Conservation (phyloP, 2,797 vertebrate species). For the Crax fasciolata region DNA sequence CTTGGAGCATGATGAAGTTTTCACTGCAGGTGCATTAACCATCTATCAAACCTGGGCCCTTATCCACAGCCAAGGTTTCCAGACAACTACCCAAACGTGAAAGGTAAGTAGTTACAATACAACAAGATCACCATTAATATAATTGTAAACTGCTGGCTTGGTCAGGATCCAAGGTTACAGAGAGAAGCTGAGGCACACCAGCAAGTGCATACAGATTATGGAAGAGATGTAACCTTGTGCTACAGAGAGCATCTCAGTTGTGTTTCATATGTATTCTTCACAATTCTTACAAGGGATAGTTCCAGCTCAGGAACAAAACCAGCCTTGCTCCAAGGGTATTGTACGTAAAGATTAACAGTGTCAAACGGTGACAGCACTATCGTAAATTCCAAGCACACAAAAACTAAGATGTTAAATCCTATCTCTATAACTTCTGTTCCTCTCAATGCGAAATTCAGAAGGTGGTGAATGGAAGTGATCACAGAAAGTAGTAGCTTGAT, state of each 20-base stretch:
- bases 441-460: constrained; percentile 80
- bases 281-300: constrained; percentile 50
- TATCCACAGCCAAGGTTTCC: neutral
- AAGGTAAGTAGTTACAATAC: neutral
- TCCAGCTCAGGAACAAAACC: constrained; percentile 66
- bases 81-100: neutral
- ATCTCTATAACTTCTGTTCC: constrained; percentile 76
- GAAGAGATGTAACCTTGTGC: constrained; percentile 11
- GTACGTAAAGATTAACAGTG: constrained; percentile 70
- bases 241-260: neutral
- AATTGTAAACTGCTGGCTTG: neutral
- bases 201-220: constrained; percentile 22
- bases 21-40: neutral
- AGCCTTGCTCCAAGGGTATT: constrained; percentile 73
- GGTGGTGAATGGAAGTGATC: constrained; percentile 87
- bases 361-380: constrained; percentile 72
- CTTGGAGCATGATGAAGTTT: neutral
- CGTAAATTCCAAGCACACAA: constrained; percentile 70
- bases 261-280: constrained; percentile 46
- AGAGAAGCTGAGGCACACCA: neutral
- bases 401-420: constrained; percentile 65
- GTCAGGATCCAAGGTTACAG: constrained; percentile 24
- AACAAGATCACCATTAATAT: neutral
- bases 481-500: constrained; percentile 90
- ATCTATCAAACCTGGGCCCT: neutral